These are phyloP conservation scores for Martes martes DNA, from an alignment of 2,113 vertebrate genomes.

Conservation along the genomic window DNA sequence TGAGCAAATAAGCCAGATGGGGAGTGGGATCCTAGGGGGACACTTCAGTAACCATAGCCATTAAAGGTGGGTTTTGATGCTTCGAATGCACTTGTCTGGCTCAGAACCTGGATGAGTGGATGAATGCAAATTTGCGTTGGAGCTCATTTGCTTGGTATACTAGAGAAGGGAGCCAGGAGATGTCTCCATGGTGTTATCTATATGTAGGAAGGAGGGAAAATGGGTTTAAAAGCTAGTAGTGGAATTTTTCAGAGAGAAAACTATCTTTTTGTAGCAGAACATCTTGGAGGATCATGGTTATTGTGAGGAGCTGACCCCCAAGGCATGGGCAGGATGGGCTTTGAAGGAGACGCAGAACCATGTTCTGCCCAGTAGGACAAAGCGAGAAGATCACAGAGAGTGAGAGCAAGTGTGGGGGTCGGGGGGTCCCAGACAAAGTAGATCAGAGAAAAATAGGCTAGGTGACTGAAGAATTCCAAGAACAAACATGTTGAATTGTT, in stretches of 20 bases:
- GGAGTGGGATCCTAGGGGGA: not conserved
- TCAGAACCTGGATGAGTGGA: not conserved
- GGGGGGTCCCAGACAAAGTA: not conserved
- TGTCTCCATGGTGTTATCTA: not conserved
- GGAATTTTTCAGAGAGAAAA: not conserved
- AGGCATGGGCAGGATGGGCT: not conserved
- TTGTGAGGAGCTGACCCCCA: not conserved
- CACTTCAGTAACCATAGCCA: not conserved
- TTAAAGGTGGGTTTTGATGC: not conserved
- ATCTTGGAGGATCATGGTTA: not conserved
- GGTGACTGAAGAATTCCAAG: not conserved
- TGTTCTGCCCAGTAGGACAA: not conserved
- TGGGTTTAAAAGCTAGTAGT: not conserved
- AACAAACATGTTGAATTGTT: not conserved
- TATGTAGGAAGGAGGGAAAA: not conserved
- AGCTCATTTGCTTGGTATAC: not conserved
- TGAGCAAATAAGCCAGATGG: not conserved
- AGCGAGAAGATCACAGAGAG: not conserved
- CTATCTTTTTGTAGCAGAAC: not conserved
- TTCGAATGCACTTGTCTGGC: not conserved
- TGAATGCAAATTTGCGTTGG: not conserved
- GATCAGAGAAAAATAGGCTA: not conserved
- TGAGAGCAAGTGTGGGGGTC: accelerated
- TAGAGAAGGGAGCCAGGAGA: not conserved
- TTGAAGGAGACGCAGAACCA: not conserved